phyloP scores from a whole-genome alignment of 2,113 vertebrate genomes.

The Sorex fumeus region DNA sequence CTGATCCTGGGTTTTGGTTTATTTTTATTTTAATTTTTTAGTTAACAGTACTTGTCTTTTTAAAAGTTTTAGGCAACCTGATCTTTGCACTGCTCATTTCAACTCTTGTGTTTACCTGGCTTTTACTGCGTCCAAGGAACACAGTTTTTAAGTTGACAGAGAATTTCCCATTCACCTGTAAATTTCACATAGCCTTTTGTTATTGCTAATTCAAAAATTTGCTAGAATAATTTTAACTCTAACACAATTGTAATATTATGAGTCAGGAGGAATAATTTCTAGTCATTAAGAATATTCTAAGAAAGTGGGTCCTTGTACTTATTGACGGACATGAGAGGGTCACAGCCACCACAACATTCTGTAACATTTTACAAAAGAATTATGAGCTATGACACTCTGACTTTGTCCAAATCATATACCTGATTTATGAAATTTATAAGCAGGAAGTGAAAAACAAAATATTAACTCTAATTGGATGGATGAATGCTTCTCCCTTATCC shows the following conservation, averaged over 20 bases:
- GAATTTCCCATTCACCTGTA: background rate
- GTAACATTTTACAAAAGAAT: background rate
- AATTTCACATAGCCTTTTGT: background rate
- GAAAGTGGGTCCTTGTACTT: background rate
- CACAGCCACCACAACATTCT: background rate
- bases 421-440: slow-evolving; percentile 39
- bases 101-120: slow-evolving; percentile 31
- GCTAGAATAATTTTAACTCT: slow-evolving; percentile 30
- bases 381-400: background rate
- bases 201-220: background rate
- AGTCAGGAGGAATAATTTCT: background rate
- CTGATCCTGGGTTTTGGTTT: too few species aligned
- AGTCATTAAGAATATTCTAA: background rate
- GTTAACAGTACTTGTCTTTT: background rate
- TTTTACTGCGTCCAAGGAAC: slow-evolving; percentile 57
- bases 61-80: background rate
- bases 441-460: background rate
- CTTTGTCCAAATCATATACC: slow-evolving; percentile 41
- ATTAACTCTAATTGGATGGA: background rate
- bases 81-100: slow-evolving; percentile 54
- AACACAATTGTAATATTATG: background rate
- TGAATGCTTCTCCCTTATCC: background rate
- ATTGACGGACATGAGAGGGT: background rate
- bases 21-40: background rate
- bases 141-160: slow-evolving; percentile 53